These are phyloP conservation scores for Zaprionus vittiger DNA, from an alignment of 1,140 invertebrate species.

Conservation along the genomic window DNA sequence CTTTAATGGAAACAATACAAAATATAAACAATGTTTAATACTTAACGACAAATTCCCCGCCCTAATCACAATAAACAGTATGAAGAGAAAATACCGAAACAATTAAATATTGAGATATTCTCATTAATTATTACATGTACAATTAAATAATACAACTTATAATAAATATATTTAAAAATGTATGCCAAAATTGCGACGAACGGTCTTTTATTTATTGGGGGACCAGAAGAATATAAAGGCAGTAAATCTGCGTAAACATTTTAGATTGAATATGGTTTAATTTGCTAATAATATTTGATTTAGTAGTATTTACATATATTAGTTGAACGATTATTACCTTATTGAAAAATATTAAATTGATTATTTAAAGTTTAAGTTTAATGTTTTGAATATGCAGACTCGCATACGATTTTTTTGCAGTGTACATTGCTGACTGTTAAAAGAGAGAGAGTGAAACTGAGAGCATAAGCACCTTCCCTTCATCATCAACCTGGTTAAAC, in stretches of 20 bases:
- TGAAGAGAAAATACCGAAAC: conserved; percentile 50
- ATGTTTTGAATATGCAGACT: not conserved
- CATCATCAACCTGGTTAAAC: not conserved
- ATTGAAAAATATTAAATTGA: not conserved
- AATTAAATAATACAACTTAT: conserved; percentile 73
- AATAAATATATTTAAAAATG: conserved; percentile 74
- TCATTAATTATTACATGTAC: conserved; percentile 82
- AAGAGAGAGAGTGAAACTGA: not conserved
- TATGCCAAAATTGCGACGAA: conserved; percentile 25
- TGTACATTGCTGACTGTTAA: not conserved
- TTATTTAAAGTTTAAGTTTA: not conserved
- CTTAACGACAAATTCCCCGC: conserved; percentile 63
- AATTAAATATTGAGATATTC: conserved; percentile 78
- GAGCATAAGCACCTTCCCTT: conserved; percentile 6
- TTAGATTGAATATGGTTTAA: too few relatives aligned
- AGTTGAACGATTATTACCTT: too few relatives aligned
- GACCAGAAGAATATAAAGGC: too few relatives aligned
- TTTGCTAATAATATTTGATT: too few relatives aligned
- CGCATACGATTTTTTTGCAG: not conserved
- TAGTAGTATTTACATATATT: too few relatives aligned
- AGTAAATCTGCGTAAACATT: not conserved
- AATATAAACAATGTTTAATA: conserved; percentile 41
- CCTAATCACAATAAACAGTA: conserved; percentile 72
- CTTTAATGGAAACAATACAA: conserved; percentile 37
- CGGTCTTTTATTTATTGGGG: not conserved